Evolutionary conservation across 53 echinoderm and acorn worm genomes (phyloP).

Genomic region (Mesocentrotus franciscanus): DNA sequence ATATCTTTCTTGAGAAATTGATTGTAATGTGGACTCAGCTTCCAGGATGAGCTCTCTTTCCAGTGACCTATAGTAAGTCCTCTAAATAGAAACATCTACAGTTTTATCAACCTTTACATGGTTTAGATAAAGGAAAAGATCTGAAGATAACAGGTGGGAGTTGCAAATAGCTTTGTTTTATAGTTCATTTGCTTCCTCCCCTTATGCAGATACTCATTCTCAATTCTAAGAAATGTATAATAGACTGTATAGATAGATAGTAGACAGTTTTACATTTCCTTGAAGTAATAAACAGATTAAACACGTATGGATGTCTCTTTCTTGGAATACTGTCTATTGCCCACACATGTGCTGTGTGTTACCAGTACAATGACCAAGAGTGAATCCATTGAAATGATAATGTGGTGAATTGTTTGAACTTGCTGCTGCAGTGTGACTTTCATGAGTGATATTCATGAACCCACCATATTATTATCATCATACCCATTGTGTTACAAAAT

Average conservation of each 20-base stretch:
- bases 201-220: not conserved
- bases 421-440: not conserved
- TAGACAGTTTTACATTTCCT: not conserved
- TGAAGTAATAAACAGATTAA: not conserved
- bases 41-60: not conserved
- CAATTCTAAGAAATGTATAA: not conserved
- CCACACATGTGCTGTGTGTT: not conserved
- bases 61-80: not conserved
- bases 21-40: not conserved
- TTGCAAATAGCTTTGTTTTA: not conserved
- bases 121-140: not conserved
- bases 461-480: too few species aligned
- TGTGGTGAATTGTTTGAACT: not conserved
- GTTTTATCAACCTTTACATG: not conserved
- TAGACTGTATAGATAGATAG: not conserved
- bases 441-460: too few species aligned
- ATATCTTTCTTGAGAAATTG: not conserved
- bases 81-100: not conserved
- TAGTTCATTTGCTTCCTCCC: too few species aligned
- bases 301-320: not conserved
- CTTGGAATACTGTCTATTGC: conserved; percentile 38
- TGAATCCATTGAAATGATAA: conserved; percentile 19
- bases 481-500: too few species aligned
- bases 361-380: not conserved
- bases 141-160: not conserved